Conservation (phyloP, 2,113 vertebrate species). For the Tyrannus savana region DNA sequence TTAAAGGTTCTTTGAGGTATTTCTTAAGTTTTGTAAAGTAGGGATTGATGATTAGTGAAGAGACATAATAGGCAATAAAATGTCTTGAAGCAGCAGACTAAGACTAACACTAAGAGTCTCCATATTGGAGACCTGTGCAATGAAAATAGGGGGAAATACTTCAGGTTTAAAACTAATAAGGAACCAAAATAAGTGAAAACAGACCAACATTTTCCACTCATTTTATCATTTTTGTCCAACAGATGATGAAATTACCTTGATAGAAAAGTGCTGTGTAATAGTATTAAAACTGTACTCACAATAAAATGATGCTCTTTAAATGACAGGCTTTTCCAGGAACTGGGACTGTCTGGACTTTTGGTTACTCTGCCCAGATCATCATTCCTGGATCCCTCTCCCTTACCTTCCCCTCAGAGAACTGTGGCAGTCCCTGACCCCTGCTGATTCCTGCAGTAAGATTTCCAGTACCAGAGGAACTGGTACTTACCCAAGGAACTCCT, state of each 20-base stretch:
- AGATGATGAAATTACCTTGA: not conserved
- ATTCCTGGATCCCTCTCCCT: not conserved
- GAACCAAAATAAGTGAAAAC: not conserved
- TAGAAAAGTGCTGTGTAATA: not conserved
- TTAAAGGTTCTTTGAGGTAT: not conserved
- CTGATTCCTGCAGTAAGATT: not conserved
- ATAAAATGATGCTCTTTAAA: not conserved
- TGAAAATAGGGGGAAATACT: not conserved
- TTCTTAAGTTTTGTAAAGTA: not conserved
- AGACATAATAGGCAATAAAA: not conserved
- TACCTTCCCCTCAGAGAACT: not conserved
- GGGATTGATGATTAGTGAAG: not conserved
- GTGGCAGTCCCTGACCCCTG: not conserved
- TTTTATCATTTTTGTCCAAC: not conserved
- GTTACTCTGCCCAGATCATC: not conserved
- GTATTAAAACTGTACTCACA: not conserved
- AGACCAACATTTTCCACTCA: not conserved
- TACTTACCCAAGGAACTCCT: not conserved
- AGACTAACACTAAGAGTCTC: not conserved
- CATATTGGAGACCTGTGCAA: not conserved
- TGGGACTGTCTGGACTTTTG: rapidly evolving
- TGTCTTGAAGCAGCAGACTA: not conserved
- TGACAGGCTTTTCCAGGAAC: not conserved
- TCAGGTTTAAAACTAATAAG: not conserved
- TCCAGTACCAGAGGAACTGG: not conserved